These are phyloP conservation scores for Callopanchax toddi DNA, from an alignment of 2,113 vertebrate species.

Conservation along the genomic window DNA sequence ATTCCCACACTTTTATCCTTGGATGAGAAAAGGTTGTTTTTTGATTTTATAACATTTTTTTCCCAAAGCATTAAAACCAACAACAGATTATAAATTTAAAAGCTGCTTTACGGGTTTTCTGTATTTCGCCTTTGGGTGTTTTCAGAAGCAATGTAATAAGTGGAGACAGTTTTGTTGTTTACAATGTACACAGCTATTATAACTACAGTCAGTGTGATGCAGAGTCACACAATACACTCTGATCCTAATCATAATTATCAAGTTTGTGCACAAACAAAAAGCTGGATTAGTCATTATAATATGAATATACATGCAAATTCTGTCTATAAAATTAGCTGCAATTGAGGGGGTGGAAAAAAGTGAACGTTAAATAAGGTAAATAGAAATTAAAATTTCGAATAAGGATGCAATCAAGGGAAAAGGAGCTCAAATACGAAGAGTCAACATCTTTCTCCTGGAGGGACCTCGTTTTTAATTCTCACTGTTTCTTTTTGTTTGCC, in stretches of 20 bases:
- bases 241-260: constrained; percentile 9
- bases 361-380: constrained; percentile 39
- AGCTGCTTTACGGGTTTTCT: constrained; percentile 6
- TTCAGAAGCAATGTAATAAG: not conserved
- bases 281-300: constrained; percentile 17
- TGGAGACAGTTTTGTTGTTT: constrained; percentile 3
- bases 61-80: constrained; percentile 9
- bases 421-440: constrained; percentile 29
- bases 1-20: no score
- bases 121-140: constrained; percentile 1
- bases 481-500: not conserved
- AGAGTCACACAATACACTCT: not conserved
- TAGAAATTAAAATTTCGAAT: constrained; percentile 31
- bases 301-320: not conserved
- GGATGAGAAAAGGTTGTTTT: not conserved
- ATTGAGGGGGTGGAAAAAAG: constrained; percentile 4
- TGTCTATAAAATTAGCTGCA: constrained; percentile 6
- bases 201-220: constrained; percentile 12
- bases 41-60: not conserved
- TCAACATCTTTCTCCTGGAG: constrained; percentile 15
- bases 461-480: constrained; percentile 18
- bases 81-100: constrained; percentile 7
- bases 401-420: constrained; percentile 28
- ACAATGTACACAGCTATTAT: not conserved
- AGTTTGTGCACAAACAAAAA: constrained; percentile 16